A percentile compares a stretch with the other conserved stretches of the same genome.
Evolutionary conservation across 1,140 invertebrate species (phyloP).

Genomic region (Archivesica marissinica): DNA sequence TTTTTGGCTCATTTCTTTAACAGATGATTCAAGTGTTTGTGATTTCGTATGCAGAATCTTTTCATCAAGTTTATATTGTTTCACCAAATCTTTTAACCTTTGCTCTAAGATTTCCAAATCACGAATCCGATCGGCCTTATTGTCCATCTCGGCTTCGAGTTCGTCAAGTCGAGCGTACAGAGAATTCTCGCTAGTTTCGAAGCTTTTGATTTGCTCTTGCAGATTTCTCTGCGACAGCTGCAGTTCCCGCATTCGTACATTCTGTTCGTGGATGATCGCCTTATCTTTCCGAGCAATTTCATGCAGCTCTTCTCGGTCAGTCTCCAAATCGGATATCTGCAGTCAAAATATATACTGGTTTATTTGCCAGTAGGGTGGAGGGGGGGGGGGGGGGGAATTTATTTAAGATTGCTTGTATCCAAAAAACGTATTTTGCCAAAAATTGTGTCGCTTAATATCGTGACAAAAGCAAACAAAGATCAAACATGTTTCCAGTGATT

Average conservation of each 20-base stretch:
- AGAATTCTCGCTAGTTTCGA: conserved; percentile 73
- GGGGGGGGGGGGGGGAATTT: too few species aligned
- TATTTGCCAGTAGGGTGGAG: too few species aligned
- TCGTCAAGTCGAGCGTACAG: conserved; percentile 74
- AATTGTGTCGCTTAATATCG: too few species aligned
- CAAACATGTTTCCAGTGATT: too few species aligned
- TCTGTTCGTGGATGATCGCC: conserved; percentile 80
- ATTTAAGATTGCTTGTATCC: too few species aligned
- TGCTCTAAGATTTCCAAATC: conserved; percentile 74
- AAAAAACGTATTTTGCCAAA: too few species aligned
- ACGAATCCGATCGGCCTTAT: conserved; percentile 75
- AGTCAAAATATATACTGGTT: conserved; percentile 40
- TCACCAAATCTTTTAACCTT: conserved; percentile 75
- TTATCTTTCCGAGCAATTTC: conserved; percentile 81
- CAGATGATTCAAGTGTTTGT: conserved; percentile 72
- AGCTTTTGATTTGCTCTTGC: conserved; percentile 75
- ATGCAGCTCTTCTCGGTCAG: conserved; percentile 81
- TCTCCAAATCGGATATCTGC: conserved; percentile 79
- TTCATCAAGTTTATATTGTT: conserved; percentile 78
- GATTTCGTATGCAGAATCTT: conserved; percentile 76
- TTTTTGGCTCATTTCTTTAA: conserved; percentile 76
- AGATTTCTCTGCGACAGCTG: conserved; percentile 77
- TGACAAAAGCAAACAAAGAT: too few species aligned
- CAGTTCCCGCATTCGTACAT: conserved; percentile 76
- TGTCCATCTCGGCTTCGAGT: conserved; percentile 71